Percentiles rank a stretch among this genome's conserved stretches.
phyloP scores from a whole-genome alignment of 2,113 vertebrate species.

The Petaurus breviceps region DNA sequence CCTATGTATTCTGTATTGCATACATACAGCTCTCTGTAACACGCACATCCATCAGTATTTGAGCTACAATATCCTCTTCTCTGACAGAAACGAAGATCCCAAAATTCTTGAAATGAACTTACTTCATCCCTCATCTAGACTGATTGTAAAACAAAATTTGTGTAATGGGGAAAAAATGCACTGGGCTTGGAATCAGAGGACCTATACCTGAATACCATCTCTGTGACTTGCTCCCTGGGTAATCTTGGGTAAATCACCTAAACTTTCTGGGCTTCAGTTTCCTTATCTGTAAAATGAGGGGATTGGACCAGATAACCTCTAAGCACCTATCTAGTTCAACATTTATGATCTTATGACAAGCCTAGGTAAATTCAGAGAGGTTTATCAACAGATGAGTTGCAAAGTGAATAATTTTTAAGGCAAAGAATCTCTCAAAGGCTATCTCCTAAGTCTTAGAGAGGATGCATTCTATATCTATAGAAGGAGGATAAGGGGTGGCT shows the following conservation, averaged over 20 bases:
- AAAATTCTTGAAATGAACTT: neutral
- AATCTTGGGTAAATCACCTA: neutral
- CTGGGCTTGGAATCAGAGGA: neutral
- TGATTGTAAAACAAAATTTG: neutral
- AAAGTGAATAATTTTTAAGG: neutral
- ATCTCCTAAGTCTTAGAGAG: neutral
- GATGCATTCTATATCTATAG: neutral
- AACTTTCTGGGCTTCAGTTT: neutral
- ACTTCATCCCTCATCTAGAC: neutral
- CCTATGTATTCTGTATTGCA: accelerated
- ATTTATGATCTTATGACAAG: neutral
- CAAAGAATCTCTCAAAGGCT: neutral
- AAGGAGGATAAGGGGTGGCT: neutral
- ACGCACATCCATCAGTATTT: neutral
- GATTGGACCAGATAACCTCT: neutral
- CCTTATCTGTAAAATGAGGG: neutral
- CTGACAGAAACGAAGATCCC: neutral
- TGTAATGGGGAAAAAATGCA: neutral
- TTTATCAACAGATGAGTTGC: neutral
- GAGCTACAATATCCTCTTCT: neutral
- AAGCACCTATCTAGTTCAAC: neutral
- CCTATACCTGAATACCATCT: neutral
- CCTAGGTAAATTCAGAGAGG: neutral
- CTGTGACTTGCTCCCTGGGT: neutral
- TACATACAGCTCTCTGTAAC: accelerated